A percentile compares a stretch with the other conserved stretches of the same genome.
Conservation (phyloP, 2,888 invertebrate species). For the Tenthredo livida region DNA sequence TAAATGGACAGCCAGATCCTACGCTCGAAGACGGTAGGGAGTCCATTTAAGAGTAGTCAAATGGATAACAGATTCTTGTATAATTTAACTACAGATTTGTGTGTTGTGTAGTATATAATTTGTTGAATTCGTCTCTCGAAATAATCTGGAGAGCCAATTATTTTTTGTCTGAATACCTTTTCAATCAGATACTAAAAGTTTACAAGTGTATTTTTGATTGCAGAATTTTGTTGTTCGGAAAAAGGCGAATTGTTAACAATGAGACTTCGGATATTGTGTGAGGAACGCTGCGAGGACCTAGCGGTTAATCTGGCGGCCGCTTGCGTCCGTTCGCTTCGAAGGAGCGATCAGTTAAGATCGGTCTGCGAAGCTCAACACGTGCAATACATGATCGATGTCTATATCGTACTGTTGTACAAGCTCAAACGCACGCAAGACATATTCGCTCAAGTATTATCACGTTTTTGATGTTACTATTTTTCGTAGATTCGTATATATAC, state of each 20-base stretch:
- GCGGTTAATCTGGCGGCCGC: conserved; percentile 81
- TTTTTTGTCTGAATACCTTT: background rate
- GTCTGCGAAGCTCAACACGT: conserved; percentile 78
- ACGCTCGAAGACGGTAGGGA: conserved; percentile 77
- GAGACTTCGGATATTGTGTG: conserved; percentile 82
- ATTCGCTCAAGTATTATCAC: conserved; percentile 78
- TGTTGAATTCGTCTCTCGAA: background rate
- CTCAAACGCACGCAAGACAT: conserved; percentile 80
- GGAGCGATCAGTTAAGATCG: conserved; percentile 74
- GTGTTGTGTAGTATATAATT: background rate
- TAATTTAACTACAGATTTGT: background rate
- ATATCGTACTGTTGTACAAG: conserved; percentile 82
- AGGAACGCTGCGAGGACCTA: conserved; percentile 82
- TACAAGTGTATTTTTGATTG: conserved; percentile 72
- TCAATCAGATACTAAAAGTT: background rate
- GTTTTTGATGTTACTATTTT: conserved; percentile 56
- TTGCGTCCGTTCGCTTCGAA: conserved; percentile 80
- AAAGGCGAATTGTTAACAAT: conserved; percentile 82
- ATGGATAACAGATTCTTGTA: background rate
- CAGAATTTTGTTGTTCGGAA: conserved; percentile 83
- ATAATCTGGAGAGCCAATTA: background rate
- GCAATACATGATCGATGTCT: conserved; percentile 82
- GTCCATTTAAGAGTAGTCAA: background rate
- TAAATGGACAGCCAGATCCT: conserved; percentile 75
- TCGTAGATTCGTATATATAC: conserved; percentile 25